These are phyloP conservation scores for Megaceryle alcyon DNA, from an alignment of 2,797 vertebrate genomes.

Conservation along the genomic window DNA sequence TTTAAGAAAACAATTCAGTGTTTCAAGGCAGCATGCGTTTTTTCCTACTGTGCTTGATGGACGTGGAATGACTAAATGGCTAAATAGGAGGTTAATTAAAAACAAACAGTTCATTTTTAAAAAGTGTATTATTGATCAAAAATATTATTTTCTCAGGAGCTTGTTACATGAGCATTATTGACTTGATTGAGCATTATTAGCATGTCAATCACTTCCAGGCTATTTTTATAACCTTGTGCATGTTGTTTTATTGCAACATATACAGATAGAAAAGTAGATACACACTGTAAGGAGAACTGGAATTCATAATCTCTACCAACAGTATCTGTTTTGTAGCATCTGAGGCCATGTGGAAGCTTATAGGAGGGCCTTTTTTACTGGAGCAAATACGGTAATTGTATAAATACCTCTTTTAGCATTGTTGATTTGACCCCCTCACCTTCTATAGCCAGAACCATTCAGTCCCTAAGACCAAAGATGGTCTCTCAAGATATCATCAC, in stretches of 20 bases:
- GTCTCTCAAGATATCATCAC: background rate
- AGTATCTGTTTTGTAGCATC: slow-evolving; percentile 47
- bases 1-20: slow-evolving; percentile 51
- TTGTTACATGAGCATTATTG: slow-evolving; percentile 52
- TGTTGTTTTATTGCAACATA: slow-evolving; percentile 81
- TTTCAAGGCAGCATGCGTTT: slow-evolving; percentile 52
- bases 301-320: slow-evolving; percentile 69
- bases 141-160: slow-evolving; percentile 77
- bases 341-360: background rate
- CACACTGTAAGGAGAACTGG: slow-evolving; percentile 30
- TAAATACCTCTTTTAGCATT: background rate
- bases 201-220: slow-evolving; percentile 70
- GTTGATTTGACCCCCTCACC: background rate
- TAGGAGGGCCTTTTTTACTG: background rate
- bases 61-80: slow-evolving; percentile 79
- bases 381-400: background rate
- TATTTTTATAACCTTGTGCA: slow-evolving; percentile 80
- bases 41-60: slow-evolving; percentile 66
- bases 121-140: slow-evolving; percentile 71
- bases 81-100: slow-evolving; percentile 88
- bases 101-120: slow-evolving; percentile 82
- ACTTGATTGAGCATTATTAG: slow-evolving; percentile 67
- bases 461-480: background rate
- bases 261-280: slow-evolving; percentile 78
- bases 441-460: background rate